These are phyloP conservation scores for Hyperopisus bebe DNA, from an alignment of 2,113 vertebrate species.

Conservation along the genomic window DNA sequence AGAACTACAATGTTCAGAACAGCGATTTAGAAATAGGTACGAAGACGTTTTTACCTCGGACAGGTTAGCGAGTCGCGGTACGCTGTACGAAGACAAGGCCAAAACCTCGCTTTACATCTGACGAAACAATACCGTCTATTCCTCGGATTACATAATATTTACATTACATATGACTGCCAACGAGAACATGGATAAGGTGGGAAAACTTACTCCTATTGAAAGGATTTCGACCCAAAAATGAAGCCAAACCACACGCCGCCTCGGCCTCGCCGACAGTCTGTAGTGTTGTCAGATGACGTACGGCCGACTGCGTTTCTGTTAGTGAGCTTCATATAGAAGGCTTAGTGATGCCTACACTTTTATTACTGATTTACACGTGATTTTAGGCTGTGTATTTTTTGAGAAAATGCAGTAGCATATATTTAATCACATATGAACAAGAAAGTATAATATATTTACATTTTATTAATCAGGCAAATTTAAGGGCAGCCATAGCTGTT, in stretches of 20 bases:
- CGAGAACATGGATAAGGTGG: neutral
- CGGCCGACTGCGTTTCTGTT: neutral
- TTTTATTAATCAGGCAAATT: neutral
- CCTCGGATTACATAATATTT: neutral
- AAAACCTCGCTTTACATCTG: neutral
- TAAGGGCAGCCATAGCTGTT: neutral
- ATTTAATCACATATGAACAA: neutral
- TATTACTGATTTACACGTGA: neutral
- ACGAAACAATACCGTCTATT: neutral
- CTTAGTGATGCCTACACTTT: neutral
- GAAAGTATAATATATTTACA: neutral
- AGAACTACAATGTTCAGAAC: neutral
- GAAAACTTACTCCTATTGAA: neutral
- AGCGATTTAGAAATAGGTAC: neutral
- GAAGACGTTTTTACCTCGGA: neutral
- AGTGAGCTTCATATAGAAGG: neutral
- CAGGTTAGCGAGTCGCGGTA: neutral
- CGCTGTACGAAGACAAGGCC: neutral
- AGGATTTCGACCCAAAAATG: neutral
- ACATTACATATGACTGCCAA: neutral
- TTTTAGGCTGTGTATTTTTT: neutral
- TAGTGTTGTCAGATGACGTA: slow-evolving; percentile 5
- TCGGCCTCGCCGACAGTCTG: neutral
- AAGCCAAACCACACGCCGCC: neutral
- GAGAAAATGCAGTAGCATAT: neutral